Base-by-base conservation (phyloP, 2,113 vertebrate species). In the Meriones unguiculatus region DNA sequence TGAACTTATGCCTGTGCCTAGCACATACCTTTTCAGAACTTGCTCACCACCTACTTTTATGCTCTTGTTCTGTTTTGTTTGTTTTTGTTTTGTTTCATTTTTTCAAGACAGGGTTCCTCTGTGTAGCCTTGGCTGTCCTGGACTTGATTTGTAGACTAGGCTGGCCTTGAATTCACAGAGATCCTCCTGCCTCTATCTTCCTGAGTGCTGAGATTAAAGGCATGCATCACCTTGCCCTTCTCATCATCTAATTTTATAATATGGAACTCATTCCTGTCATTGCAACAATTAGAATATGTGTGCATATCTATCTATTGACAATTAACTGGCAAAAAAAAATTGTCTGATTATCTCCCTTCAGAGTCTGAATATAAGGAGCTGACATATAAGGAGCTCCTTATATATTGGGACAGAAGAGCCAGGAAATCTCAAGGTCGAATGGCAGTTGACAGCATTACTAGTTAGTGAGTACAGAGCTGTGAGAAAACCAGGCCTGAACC, bases 271-370 rank as follows among this genome's bases (percentile, higher is more conserved):
- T 69, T n/a, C 32, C 13, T 82, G 10, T 18, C 41, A 64, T 20
- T 97, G n/a, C 3, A 82, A 7, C 85, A 52, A 50, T 91, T 86
- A 91, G 67, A 90, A 50, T 1, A 46, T 25, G 10, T 10, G 11
- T 86, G 11, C 67, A 90, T 20, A 78, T 18, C 0, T 0, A 57
- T n/a, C 24, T 20, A 73, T 35, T 86, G 59, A 76, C 72, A 87
- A 89, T 50, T 84, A 50, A 87, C 24, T 92, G 30, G 22, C n/a
- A 70, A 93, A 57, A 93, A 57, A 13, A 95, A 64, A 69, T 91
- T 87, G 93, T 88, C 77, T 35, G 46, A 80, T 78, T 86, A 77
- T 72, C 32, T 95, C 46, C 70, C 28, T 89, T 81, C 65, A 95
- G 46, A 92, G 46, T 92, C 17, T 86, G 32, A 94, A 89, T 38